Evolutionary conservation across 2,888 invertebrate species (phyloP).

Genomic region (Hybos culiciformis): DNA sequence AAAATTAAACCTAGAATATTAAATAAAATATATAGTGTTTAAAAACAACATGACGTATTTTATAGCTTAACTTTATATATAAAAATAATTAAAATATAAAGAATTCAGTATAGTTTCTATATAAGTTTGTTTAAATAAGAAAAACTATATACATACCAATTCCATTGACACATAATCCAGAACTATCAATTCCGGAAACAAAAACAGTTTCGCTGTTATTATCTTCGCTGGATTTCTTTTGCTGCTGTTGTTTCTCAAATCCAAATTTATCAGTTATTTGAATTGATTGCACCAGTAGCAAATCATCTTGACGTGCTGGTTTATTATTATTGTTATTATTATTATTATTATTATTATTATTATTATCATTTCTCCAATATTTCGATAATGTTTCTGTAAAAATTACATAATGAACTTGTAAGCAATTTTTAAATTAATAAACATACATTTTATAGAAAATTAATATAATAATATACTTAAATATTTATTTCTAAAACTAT

Average conservation of each 20-base stretch:
- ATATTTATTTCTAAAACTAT: no score
- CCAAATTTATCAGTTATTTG: slow-evolving; percentile 88
- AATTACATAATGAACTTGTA: no score
- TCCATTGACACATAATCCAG: slow-evolving; percentile 21
- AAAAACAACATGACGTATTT: no score
- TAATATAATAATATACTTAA: no score
- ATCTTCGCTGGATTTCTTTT: slow-evolving; percentile 17
- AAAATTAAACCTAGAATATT: slow-evolving; percentile 54
- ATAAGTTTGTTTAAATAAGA: not conserved
- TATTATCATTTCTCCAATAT: no score
- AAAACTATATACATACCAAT: slow-evolving; percentile 15
- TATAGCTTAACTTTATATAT: no score
- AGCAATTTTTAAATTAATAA: no score
- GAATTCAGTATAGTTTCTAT: not conserved
- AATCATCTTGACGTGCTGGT: slow-evolving; percentile 56
- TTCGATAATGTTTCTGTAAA: no score
- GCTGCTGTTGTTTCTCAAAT: slow-evolving; percentile 48
- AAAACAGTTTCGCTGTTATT: slow-evolving; percentile 54
- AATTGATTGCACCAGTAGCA: slow-evolving; percentile 78
- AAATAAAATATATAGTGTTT: no score
- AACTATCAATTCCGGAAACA: slow-evolving; percentile 43
- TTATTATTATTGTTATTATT: slow-evolving; percentile 18
- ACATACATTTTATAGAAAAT: no score
- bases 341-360: no score
- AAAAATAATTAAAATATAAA: not conserved